A percentile compares a stretch with the other conserved stretches of the same genome.
Conservation (phyloP, 37 sponge, comb jelly and placozoan species). For the Halisarca cf. caerulea region DNA sequence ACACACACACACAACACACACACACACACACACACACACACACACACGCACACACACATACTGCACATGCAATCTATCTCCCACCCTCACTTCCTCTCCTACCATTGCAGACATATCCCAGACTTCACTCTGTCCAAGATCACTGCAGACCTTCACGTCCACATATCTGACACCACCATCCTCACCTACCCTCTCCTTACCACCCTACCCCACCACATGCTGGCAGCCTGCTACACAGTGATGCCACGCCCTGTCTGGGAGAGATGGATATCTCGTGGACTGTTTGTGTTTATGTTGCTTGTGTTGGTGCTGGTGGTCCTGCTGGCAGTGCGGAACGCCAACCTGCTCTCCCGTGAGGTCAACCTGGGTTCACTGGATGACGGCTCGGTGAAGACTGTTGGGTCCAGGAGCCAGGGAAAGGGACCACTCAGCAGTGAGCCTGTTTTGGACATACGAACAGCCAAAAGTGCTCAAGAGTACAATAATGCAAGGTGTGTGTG, state of each 20-base stretch:
- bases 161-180: constrained; percentile 38
- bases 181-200: constrained; percentile 65
- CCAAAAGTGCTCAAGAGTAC: no score
- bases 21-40: neutral
- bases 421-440: no score
- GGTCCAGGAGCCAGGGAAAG: no score
- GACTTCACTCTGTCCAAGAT: constrained; percentile 81
- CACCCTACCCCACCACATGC: constrained; percentile 72
- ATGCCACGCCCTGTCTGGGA: constrained; percentile 73
- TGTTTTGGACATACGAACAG: no score
- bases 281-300: neutral
- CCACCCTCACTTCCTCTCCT: constrained; percentile 25
- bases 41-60: constrained; percentile 15
- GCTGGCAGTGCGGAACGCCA: constrained; percentile 9
- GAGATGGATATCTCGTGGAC: constrained; percentile 1
- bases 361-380: neutral
- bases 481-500: no score
- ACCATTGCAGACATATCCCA: constrained; percentile 51
- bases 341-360: neutral
- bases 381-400: no score
- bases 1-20: neutral
- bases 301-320: constrained; percentile 3
- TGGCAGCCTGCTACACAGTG: constrained; percentile 57
- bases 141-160: constrained; percentile 42
- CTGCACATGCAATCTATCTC: neutral